A percentile compares a stretch with the other conserved stretches of the same genome.
These are phyloP conservation scores for Sarcophaga subvicina DNA, from an alignment of 2,888 invertebrate species.

Conservation along the genomic window DNA sequence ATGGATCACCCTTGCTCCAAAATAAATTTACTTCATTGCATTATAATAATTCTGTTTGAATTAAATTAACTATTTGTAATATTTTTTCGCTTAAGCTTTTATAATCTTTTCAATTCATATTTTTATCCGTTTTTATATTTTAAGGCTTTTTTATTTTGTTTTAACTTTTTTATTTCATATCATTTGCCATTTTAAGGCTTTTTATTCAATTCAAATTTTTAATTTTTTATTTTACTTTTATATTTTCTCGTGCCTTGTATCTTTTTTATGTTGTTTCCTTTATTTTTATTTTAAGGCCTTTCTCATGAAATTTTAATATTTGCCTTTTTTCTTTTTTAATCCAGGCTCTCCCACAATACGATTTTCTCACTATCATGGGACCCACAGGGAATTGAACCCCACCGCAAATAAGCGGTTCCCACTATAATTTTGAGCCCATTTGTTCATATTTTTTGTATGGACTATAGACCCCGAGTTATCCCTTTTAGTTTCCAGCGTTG, in stretches of 20 bases:
- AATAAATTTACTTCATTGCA: neutral
- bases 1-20: neutral
- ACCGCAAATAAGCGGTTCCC: constrained; percentile 6
- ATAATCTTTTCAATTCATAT: constrained; percentile 4
- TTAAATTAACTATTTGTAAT: constrained; percentile 3
- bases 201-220: neutral
- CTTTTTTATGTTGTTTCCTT: neutral
- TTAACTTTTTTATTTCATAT: neutral
- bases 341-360: neutral
- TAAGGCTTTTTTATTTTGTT: neutral
- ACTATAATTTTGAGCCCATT: neutral
- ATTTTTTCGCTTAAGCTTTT: constrained; percentile 7
- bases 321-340: no score
- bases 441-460: constrained; percentile 25
- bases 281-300: neutral
- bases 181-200: neutral
- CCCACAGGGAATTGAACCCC: constrained; percentile 14
- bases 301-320: no score
- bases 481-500: constrained; percentile 1
- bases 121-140: neutral
- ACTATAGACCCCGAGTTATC: neutral
- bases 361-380: neutral
- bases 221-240: neutral
- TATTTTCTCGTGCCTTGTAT: neutral
- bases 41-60: neutral